Percentiles rank a stretch among this genome's conserved stretches.
Conservation (phyloP, 2,888 invertebrate species). For the Drosophila emarginata region DNA sequence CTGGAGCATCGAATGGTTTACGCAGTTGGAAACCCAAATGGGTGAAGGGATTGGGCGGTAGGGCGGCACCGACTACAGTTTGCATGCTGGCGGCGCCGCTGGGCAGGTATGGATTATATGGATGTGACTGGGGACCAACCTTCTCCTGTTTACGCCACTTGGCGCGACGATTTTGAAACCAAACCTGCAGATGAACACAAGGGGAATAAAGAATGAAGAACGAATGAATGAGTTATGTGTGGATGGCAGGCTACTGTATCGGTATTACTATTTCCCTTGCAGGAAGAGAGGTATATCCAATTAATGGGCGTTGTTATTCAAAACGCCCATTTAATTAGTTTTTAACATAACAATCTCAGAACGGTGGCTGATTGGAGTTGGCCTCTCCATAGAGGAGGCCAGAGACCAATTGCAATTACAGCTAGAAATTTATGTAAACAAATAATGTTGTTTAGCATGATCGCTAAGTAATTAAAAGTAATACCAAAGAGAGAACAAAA, state of each 20-base stretch:
- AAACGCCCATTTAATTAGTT: conserved; percentile 79
- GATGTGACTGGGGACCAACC: conserved; percentile 94
- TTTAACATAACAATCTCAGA: conserved; percentile 77
- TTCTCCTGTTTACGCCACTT: conserved; percentile 97
- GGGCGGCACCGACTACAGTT: conserved; percentile 88
- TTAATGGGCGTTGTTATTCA: conserved; percentile 71
- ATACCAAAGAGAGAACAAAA: conserved; percentile 61
- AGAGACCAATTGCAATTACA: conserved; percentile 41
- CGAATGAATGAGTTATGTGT: conserved; percentile 63
- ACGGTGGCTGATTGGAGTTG: conserved; percentile 58
- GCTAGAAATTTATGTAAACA: conserved; percentile 63
- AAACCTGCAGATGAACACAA: conserved; percentile 86
- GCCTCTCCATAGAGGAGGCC: not conserved
- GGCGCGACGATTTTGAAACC: conserved; percentile 96
- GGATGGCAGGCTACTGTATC: conserved; percentile 67
- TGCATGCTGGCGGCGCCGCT: conserved; percentile 86
- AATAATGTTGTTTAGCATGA: conserved; percentile 75
- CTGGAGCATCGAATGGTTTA: conserved; percentile 87
- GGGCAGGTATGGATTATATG: conserved; percentile 92
- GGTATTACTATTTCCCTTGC: conserved; percentile 10
- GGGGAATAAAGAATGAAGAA: not conserved
- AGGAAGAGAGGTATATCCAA: conserved; percentile 43
- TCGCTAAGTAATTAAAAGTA: conserved; percentile 1
- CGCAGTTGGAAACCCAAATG: conserved; percentile 90
- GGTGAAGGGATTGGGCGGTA: conserved; percentile 90